These are phyloP conservation scores for Orientallactaga bullata DNA, from an alignment of 2,113 vertebrate genomes.

Conservation along the genomic window DNA sequence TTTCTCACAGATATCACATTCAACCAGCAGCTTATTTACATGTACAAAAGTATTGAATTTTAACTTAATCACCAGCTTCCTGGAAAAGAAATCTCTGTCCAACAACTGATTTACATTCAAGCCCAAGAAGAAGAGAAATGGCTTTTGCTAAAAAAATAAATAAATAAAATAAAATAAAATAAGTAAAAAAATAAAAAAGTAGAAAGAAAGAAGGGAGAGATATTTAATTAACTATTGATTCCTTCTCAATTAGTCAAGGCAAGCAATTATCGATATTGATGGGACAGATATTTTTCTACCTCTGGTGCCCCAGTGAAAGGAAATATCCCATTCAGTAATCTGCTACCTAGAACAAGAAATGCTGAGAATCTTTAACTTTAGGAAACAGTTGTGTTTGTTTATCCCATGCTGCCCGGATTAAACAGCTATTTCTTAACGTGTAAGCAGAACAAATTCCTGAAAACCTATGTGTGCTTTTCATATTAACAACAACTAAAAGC, in stretches of 20 bases:
- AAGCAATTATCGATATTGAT: conserved; percentile 76
- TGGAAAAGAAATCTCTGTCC: conserved; percentile 30
- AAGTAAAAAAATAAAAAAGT: too few relatives aligned
- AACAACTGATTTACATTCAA: conserved; percentile 77
- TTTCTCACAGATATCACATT: conserved; percentile 55
- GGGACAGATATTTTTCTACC: conserved; percentile 65
- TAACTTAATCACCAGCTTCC: conserved; percentile 63
- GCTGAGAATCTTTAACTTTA: conserved; percentile 61
- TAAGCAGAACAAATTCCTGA: conserved; percentile 69
- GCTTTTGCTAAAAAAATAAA: conserved; percentile 27
- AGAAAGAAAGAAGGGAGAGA: conserved; percentile 27
- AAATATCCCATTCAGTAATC: conserved; percentile 68
- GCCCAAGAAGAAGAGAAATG: conserved; percentile 69
- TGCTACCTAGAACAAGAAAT: conserved; percentile 58
- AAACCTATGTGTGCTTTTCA: conserved; percentile 18
- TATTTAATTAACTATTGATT: conserved; percentile 84
- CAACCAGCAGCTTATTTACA: conserved; percentile 64
- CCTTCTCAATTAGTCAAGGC: conserved; percentile 81
- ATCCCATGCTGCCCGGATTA: conserved; percentile 67
- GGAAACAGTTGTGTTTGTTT: conserved; percentile 59
- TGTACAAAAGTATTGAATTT: conserved; percentile 63
- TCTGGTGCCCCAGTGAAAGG: conserved; percentile 59
- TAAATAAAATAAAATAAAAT: too few relatives aligned
- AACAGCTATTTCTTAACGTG: conserved; percentile 62
- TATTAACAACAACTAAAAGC: not conserved